Evolutionary conservation across 2,888 invertebrate species (phyloP), one percentile per base, ranked within the genome.

Genomic region (Trissolcus brochymenae): DNA sequence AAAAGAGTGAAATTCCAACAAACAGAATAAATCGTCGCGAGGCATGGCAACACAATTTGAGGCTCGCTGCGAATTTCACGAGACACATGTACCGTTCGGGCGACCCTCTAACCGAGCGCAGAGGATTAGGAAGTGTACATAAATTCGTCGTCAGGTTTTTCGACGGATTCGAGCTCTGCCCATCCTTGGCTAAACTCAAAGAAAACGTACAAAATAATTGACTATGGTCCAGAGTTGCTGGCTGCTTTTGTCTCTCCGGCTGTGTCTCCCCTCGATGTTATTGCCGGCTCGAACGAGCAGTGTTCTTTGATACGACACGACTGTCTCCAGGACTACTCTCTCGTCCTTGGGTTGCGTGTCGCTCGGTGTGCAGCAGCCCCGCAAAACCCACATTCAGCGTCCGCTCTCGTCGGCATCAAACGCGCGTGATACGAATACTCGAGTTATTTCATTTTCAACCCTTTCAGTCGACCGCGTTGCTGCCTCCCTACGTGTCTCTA

Each of bases 381-480:
- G 80, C 80, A 79, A 81, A 81, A 81, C 76, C 81, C 80, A 81
- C 80, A 82, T 81, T 79, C 70, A 80, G 78, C 21, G 55, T 46
- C n/a, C 16, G 50, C 68, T 75, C 62, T 55, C 43, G 53, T 78
- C 66, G 72, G 67, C 78, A 68, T 79, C 80, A 80, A 51, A 66
- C 76, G 82, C 81, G 83, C 86, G 86, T 86, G 85, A 83, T 82
- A 79, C 81, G 84, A 84, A 84, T 86, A 80, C 80, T 74, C 76
- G 82, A 86, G 83, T 83, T 84, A 84, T 84, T 85, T 85, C 84
- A 84, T 84, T 85, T 84, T 81, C 84, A 84, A 84, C 84, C 86
- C 83, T 83, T 85, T 81, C 84, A 76, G 81, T 62, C 75, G 57
- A 73, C 68, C 77, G 54, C 72, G 77, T 35, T 70, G 76, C 62